These are phyloP conservation scores for Kryptolebias ocellatus DNA, from an alignment of 2,797 vertebrate species.

Conservation along the genomic window DNA sequence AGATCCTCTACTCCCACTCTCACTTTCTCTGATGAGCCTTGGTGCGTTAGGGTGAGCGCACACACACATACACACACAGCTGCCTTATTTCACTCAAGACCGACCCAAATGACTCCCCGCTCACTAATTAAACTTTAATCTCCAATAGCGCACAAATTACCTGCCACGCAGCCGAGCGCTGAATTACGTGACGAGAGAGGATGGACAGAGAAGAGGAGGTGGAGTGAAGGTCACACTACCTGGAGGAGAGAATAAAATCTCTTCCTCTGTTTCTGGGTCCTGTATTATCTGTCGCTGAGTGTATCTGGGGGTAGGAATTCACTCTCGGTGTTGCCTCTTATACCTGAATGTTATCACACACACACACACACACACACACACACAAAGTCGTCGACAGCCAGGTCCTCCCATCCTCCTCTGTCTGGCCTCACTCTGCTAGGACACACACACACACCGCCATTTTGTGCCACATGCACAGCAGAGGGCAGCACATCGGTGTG, in stretches of 20 bases:
- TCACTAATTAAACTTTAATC: slow-evolving; percentile 88
- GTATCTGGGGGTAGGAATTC: slow-evolving; percentile 44
- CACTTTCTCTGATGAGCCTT: slow-evolving; percentile 73
- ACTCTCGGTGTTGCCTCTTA: slow-evolving; percentile 55
- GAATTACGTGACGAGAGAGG: slow-evolving; percentile 50
- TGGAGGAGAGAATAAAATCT: slow-evolving; percentile 43
- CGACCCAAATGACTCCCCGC: slow-evolving; percentile 82
- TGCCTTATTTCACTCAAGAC: slow-evolving; percentile 73
- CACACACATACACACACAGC: slow-evolving; percentile 37
- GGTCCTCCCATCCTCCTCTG: slow-evolving; percentile 64
- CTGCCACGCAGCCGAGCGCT: slow-evolving; percentile 73
- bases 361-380: slow-evolving; percentile 24
- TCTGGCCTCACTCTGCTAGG: slow-evolving; percentile 68
- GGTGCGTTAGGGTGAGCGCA: slow-evolving; percentile 64
- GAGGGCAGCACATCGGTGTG: slow-evolving; percentile 54
- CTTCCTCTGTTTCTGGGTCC: slow-evolving; percentile 24
- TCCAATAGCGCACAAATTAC: slow-evolving; percentile 84
- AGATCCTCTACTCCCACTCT: slow-evolving; percentile 74
- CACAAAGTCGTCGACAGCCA: slow-evolving; percentile 58
- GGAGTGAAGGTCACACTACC: slow-evolving; percentile 75
- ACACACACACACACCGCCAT: slow-evolving; percentile 66
- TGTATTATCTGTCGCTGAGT: slow-evolving; percentile 26
- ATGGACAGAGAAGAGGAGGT: slow-evolving; percentile 57
- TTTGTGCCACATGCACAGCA: slow-evolving; percentile 67
- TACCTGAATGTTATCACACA: slow-evolving; percentile 69